Conservation (phyloP, 1,140 invertebrate genomes). For the Trinorchestia longiramus region DNA sequence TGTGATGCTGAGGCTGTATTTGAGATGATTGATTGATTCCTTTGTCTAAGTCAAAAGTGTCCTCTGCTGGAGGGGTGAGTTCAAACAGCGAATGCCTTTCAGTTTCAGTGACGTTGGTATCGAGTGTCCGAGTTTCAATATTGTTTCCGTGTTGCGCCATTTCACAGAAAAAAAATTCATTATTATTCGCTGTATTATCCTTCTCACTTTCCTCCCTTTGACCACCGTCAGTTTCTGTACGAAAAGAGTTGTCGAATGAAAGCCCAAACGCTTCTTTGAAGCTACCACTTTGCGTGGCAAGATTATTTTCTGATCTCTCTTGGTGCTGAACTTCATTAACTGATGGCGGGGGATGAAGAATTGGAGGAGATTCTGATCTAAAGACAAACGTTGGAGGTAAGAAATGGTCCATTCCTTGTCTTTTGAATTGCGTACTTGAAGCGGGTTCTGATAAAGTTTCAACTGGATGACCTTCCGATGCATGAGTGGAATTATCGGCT, state of each 20-base stretch:
- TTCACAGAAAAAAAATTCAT: neutral
- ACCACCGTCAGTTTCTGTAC: neutral
- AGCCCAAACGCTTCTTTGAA: neutral
- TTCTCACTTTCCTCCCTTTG: neutral
- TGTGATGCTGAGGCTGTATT: neutral
- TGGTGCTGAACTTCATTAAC: neutral
- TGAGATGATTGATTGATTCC: neutral
- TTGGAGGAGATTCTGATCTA: neutral
- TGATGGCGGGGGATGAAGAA: neutral
- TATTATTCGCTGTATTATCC: neutral
- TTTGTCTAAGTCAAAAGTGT: slow-evolving; percentile 19
- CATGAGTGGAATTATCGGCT: neutral
- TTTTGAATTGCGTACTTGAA: neutral
- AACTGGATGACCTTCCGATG: neutral
- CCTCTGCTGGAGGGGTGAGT: slow-evolving; percentile 37
- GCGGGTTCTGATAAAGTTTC: neutral
- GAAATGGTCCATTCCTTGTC: neutral
- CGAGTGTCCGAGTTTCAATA: neutral
- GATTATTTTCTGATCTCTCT: neutral
- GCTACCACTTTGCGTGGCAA: neutral
- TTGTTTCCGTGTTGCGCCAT: neutral
- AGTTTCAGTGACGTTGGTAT: neutral
- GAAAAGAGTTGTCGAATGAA: neutral
- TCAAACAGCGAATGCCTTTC: slow-evolving; percentile 2
- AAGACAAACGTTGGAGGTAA: neutral